These are phyloP conservation scores for human (Homo sapiens) DNA, from an alignment of 2,113 vertebrate species.

Conservation along the genomic window GRCh38 chr11:26562001-26562500, in stretches of 20 bases:
- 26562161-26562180: neutral
- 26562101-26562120: neutral
- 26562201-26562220: neutral
- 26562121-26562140: neutral
- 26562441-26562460: neutral
- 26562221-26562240: constrained; percentile 6
- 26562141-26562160: neutral
- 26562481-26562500: neutral
- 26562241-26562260: neutral
- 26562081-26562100: neutral
- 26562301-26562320: neutral
- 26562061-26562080: neutral
- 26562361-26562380: neutral
- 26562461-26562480: neutral
- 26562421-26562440: neutral
- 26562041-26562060: neutral
- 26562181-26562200: neutral
- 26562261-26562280: constrained; percentile 7
- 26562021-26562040: neutral
- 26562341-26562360: neutral
- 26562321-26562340: neutral
- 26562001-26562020: neutral
- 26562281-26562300: constrained; percentile 13
- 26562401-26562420: neutral
- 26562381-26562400: neutral